These are phyloP conservation scores for Ariolimax columbianus DNA, from an alignment of 2,888 invertebrate species.

Conservation along the genomic window DNA sequence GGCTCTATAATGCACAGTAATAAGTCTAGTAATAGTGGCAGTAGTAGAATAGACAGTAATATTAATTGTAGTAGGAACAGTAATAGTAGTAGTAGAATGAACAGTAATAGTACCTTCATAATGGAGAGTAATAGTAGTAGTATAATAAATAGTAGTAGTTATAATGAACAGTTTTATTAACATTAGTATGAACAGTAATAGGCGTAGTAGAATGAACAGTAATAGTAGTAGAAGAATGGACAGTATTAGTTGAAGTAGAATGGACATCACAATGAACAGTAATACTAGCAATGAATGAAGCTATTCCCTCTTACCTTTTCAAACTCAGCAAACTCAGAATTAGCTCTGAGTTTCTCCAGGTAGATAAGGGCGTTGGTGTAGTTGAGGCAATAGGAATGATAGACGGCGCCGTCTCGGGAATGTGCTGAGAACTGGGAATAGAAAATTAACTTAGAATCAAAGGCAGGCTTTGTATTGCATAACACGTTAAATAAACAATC, in stretches of 20 bases:
- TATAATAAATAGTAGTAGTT: not conserved
- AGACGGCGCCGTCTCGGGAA: conserved; percentile 80
- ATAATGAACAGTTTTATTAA: not conserved
- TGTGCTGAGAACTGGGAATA: conserved; percentile 73
- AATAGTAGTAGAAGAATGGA: not conserved
- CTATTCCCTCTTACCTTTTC: conserved; percentile 80
- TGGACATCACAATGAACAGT: not conserved
- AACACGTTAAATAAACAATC: too few relatives aligned
- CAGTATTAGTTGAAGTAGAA: not conserved
- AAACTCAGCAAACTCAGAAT: conserved; percentile 83
- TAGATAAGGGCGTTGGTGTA: conserved; percentile 83
- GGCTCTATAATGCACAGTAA: too few relatives aligned
- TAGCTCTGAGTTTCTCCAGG: conserved; percentile 82
- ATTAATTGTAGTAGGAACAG: not conserved
- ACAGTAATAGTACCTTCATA: not conserved
- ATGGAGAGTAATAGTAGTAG: not conserved
- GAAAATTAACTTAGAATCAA: too few relatives aligned
- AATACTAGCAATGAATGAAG: not conserved
- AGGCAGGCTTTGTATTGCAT: too few relatives aligned
- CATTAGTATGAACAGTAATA: not conserved
- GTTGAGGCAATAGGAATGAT: conserved; percentile 84
- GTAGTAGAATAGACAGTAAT: not conserved
- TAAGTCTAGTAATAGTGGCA: not conserved
- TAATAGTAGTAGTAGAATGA: not conserved
- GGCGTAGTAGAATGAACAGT: not conserved